Evolutionary conservation across 2,797 vertebrate species (phyloP), one percentile per base, ranked within the genome.

Genomic region (Premnoplex brunnescens): DNA sequence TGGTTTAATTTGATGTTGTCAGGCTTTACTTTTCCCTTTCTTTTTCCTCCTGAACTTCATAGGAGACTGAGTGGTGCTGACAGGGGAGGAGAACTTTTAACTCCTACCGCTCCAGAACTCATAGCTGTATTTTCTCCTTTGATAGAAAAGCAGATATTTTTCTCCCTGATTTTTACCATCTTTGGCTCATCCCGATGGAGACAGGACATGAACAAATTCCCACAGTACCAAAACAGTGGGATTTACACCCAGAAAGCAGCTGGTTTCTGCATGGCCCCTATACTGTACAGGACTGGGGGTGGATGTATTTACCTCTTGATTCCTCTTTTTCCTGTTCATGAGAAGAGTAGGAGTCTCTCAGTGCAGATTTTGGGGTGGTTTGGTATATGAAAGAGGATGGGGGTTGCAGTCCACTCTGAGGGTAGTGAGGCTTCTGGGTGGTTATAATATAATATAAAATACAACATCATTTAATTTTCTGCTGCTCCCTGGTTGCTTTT

Each of bases 201-300:
- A 9, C 30, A 49, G 37, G n/a, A 41, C 16, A n/a, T 20, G 28
- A 56, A 14, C 10, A 67, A 88, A 81, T 52, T 32, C 22, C 54
- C 1, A 0, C 19, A 13, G 48, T 72, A 37, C 7, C 55, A 49
- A 62, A 76, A 36, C 18, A 30, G 23, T 12, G 17, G 2, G 30
- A 52, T 85, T 77, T 85, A 72, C 28, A 54, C 32, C 23, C 41
- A 49, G 21, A 81, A 71, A 51, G 28, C 36, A 51, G 14, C n/a
- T 39, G 62, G 14, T 16, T 52, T n/a, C 24, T 27, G 37, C 12
- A 13, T 5, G 30, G 39, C 2, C 18, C 32, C n/a, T 66, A 0
- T 14, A 2, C 7, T 1, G 9, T 23, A 10, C n/a, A 2, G 4
- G 37, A 16, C 12, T 6, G 19, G 27, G 14, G 12, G 10, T 17